phyloP scores from a whole-genome alignment of 2,888 invertebrate species.

The Tipula vernalis region DNA sequence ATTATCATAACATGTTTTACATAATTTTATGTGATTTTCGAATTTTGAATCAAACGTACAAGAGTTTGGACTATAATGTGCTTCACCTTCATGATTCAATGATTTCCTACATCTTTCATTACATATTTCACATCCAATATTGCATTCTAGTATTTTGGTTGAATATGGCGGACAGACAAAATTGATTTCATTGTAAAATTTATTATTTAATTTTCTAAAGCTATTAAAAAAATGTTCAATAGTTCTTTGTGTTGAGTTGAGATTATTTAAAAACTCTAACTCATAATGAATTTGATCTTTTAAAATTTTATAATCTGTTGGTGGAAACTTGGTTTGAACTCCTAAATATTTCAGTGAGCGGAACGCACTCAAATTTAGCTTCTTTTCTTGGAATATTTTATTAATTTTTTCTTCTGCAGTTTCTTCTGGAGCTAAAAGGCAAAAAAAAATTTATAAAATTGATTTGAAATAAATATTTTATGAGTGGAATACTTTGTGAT shows the following conservation, averaged over 20 bases:
- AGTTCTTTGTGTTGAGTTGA: constrained; percentile 45
- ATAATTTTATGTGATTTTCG: constrained; percentile 54
- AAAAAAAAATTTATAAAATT: constrained; percentile 14
- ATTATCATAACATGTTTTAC: constrained; percentile 48
- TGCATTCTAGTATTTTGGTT: constrained; percentile 68
- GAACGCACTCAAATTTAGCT: constrained; percentile 55
- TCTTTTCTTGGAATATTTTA: constrained; percentile 46
- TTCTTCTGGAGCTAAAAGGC: constrained; percentile 38
- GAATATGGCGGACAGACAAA: constrained; percentile 45
- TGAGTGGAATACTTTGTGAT: constrained; percentile 21
- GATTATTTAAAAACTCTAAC: constrained; percentile 54
- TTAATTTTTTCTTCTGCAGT: constrained; percentile 50
- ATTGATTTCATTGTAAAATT: constrained; percentile 53
- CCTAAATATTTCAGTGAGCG: constrained; percentile 53
- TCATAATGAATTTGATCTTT: constrained; percentile 44
- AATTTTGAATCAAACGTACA: constrained; percentile 57
- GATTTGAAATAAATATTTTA: neutral
- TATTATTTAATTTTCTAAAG: constrained; percentile 52
- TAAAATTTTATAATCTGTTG: constrained; percentile 49
- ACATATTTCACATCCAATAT: constrained; percentile 57
- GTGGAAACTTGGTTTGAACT: constrained; percentile 38
- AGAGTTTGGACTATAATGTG: constrained; percentile 39
- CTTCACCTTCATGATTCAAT: constrained; percentile 54
- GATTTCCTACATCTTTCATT: constrained; percentile 47
- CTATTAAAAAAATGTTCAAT: neutral